Percentiles rank a stretch among this genome's conserved stretches.
Conservation (phyloP, 2,888 invertebrate species). For the Drosophila melanocephala region DNA sequence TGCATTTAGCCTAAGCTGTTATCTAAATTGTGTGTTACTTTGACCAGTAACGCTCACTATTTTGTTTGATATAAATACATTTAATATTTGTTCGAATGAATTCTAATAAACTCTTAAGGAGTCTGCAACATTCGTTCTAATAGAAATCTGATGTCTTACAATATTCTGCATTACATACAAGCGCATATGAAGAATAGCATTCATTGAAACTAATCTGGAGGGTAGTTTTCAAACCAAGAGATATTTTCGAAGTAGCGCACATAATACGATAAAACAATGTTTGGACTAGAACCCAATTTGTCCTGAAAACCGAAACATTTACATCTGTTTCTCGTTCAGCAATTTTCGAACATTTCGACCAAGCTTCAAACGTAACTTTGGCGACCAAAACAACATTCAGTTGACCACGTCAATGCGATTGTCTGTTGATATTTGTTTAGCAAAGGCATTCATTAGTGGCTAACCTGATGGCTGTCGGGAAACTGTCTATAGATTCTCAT, state of each 20-base stretch:
- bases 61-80: not conserved
- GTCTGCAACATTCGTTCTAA: no score
- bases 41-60: not conserved
- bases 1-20: not conserved
- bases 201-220: not conserved
- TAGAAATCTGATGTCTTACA: no score
- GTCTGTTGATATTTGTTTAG: conserved; percentile 44
- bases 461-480: conserved; percentile 37
- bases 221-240: not conserved
- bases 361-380: conserved; percentile 49
- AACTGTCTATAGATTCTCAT: not conserved
- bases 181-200: not conserved
- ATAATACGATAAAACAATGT: not conserved
- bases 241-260: not conserved
- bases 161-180: no score
- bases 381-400: conserved; percentile 30
- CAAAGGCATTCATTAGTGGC: conserved; percentile 49
- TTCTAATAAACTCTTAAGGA: no score
- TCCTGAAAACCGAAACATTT: not conserved
- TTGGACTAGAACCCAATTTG: not conserved
- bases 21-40: not conserved
- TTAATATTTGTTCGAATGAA: not conserved
- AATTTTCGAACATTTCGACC: not conserved
- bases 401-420: conserved; percentile 4
- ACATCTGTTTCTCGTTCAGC: not conserved